Evolutionary conservation across 2,888 invertebrate genomes (phyloP).

Genomic region (Danaus chrysippus): DNA sequence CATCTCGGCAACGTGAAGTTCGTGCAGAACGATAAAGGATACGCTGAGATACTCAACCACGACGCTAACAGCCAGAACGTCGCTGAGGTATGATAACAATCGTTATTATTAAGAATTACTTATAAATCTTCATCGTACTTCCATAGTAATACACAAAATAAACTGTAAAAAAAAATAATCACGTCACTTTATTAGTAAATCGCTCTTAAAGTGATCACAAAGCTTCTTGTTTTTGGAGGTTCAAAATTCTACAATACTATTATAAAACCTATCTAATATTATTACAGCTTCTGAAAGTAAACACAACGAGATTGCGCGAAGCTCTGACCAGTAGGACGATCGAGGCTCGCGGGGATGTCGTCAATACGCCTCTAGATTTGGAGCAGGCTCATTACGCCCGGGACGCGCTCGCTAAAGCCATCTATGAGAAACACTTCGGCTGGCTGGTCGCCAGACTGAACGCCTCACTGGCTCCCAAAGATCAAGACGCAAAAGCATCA

Average conservation of each 20-base stretch:
- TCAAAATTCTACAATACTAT: neutral
- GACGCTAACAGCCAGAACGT: constrained; percentile 79
- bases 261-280: neutral
- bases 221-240: constrained; percentile 8
- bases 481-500: constrained; percentile 77
- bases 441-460: constrained; percentile 93
- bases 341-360: constrained; percentile 90
- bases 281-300: constrained; percentile 85
- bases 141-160: too few species aligned
- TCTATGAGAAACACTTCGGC: constrained; percentile 93
- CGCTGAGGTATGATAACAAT: constrained; percentile 76
- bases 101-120: too few species aligned
- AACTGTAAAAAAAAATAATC: too few species aligned
- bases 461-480: constrained; percentile 82
- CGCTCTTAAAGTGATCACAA: neutral
- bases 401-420: constrained; percentile 93
- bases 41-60: constrained; percentile 82
- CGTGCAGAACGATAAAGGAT: constrained; percentile 83
- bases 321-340: constrained; percentile 92
- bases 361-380: constrained; percentile 87
- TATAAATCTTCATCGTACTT: too few species aligned
- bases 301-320: constrained; percentile 81
- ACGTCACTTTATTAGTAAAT: too few species aligned
- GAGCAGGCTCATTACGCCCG: constrained; percentile 92
- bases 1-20: constrained; percentile 94